Base-by-base conservation (phyloP, 2,888 invertebrate species). In the Philonicus albiceps region DNA sequence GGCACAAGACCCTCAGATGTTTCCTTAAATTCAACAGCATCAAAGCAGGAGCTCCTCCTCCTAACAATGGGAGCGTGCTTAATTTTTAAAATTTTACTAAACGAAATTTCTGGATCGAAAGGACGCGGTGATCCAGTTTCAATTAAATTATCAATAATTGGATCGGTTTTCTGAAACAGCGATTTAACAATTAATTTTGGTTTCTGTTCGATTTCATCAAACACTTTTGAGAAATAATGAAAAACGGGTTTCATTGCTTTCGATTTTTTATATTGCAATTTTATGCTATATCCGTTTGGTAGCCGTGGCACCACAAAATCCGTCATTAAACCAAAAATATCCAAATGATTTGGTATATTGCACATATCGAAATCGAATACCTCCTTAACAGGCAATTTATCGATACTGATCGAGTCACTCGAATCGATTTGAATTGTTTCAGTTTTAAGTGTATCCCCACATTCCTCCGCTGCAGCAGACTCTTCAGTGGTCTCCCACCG, bases 401-500 rank as follows among this genome's bases (percentile, higher is more conserved):
- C 76, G 7, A 64, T 19, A 34, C 6, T 30, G n/a, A 22, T 37
- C 7, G 11, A 6, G 8, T 34, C 19, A 13, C 31, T 27, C 37
- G 72, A n/a, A 19, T 74, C 34, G 7, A 34, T 11, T 74, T 19
- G 19, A 74, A 13, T 13, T n/a, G 31, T 30, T 11, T 34, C 34
- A 8, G 31, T 31, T 3, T 31, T 74, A 13, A 31, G 2, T 13
- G 13, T 43, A 3, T 31, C 1, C 1, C 3, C 0, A 6, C 2
- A 11, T 22, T 64, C 27, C 90, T 88, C 90, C 16, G 90, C 90
- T 88, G 92, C 85, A 92, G 93, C 80, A 2, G 91, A 91, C 88
- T 92, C 92, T 6, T 90, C 88, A 64, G 89, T 87, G 4, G 90
- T 91, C 88, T 95, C 94, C 96, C 96, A 96, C 89, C 95, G 95